Conservation (phyloP, 2,888 invertebrate species). For the Leistus spinibarbis region DNA sequence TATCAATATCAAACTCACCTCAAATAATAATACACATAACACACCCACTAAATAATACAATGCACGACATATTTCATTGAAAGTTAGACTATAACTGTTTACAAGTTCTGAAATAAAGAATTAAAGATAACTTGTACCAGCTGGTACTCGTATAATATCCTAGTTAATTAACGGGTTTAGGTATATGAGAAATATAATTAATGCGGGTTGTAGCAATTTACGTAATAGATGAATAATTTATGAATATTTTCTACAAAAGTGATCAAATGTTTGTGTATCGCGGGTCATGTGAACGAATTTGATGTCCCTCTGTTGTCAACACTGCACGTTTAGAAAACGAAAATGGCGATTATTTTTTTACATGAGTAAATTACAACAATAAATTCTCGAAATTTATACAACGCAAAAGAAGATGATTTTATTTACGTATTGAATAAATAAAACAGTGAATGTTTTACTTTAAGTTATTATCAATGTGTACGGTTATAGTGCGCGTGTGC, state of each 20-base stretch:
- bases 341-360: slow-evolving; percentile 49
- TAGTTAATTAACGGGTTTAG: too few relatives aligned
- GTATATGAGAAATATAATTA: too few relatives aligned
- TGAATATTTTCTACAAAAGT: neutral
- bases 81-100: too few relatives aligned
- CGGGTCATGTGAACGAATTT: slow-evolving; percentile 26
- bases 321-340: slow-evolving; percentile 38
- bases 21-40: too few relatives aligned
- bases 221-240: too few relatives aligned
- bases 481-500: neutral
- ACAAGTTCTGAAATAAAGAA: too few relatives aligned
- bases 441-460: slow-evolving; percentile 4
- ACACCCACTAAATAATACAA: too few relatives aligned
- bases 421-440: slow-evolving; percentile 18
- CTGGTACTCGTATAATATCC: too few relatives aligned
- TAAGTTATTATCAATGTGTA: slow-evolving; percentile 26
- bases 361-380: slow-evolving; percentile 42
- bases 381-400: slow-evolving; percentile 25
- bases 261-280: slow-evolving; percentile 25
- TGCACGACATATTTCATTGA: too few relatives aligned
- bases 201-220: too few relatives aligned
- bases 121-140: too few relatives aligned
- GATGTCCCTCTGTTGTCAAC: slow-evolving; percentile 31
- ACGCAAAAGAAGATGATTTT: slow-evolving; percentile 20
- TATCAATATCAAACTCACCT: too few relatives aligned